Evolutionary conservation across 64 coral and sea anemone genomes (phyloP).

Genomic region (Actinia tenebrosa): DNA sequence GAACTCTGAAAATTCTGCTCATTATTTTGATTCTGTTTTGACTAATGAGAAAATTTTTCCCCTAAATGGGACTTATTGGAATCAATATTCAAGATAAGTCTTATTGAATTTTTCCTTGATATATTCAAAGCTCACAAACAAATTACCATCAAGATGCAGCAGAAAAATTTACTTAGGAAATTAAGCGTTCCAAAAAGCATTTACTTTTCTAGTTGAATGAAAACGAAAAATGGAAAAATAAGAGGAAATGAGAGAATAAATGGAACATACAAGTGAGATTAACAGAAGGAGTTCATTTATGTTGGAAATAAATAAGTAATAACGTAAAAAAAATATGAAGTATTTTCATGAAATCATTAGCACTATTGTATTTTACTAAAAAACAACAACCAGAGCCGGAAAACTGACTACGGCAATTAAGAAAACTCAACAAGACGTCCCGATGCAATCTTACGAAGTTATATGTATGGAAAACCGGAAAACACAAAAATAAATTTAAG

Average conservation of each 20-base stretch:
- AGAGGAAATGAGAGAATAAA: background rate
- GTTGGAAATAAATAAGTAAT: background rate
- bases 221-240: background rate
- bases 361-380: background rate
- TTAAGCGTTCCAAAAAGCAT: background rate
- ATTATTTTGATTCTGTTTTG: background rate
- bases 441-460: background rate
- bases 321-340: background rate
- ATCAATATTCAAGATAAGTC: background rate
- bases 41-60: background rate
- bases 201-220: background rate
- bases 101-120: background rate
- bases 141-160: background rate
- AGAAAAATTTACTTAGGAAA: background rate
- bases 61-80: background rate
- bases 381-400: background rate
- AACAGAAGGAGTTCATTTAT: background rate
- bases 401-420: background rate
- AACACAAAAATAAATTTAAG: background rate
- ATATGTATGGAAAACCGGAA: conserved; percentile 1
- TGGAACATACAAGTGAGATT: background rate
- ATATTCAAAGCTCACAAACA: background rate
- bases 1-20: background rate
- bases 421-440: background rate
- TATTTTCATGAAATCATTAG: background rate